A percentile compares a stretch with the other conserved stretches of the same genome.
These are phyloP conservation scores for Leptopilina drosophilae DNA, from an alignment of 2,888 invertebrate species.

Conservation along the genomic window DNA sequence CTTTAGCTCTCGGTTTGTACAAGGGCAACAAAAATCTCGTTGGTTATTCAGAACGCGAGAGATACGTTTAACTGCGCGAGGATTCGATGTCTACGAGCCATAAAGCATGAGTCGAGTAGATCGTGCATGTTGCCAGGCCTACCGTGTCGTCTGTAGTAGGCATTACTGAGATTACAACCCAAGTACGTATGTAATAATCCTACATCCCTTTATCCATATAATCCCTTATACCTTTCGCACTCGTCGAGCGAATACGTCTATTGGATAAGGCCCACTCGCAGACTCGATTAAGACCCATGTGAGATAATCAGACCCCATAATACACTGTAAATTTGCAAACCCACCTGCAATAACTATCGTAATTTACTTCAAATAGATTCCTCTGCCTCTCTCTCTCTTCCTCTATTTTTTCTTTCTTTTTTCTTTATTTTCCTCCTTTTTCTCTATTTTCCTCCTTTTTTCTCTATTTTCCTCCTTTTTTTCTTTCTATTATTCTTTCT, in stretches of 20 bases:
- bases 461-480: too few species aligned
- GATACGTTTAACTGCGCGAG: conserved; percentile 65
- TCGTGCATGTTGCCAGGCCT: conserved; percentile 44
- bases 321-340: conserved; percentile 66
- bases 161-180: conserved; percentile 71
- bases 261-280: conserved; percentile 52
- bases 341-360: conserved; percentile 60
- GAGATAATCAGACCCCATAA: conserved; percentile 66
- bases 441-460: neutral
- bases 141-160: conserved; percentile 66
- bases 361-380: conserved; percentile 60
- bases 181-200: conserved; percentile 63
- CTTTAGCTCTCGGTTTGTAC: conserved; percentile 56
- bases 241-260: conserved; percentile 49
- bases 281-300: conserved; percentile 67
- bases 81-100: conserved; percentile 70
- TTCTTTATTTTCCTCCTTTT: too few species aligned
- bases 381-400: neutral
- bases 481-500: neutral
- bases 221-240: conserved; percentile 56
- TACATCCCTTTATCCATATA: conserved; percentile 55
- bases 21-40: conserved; percentile 64
- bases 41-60: conserved; percentile 66
- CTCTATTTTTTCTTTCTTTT: too few species aligned
- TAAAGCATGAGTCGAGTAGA: conserved; percentile 64